Conservation (phyloP, 2,113 vertebrate species). For the Sterrhoptilus dennistouni region DNA sequence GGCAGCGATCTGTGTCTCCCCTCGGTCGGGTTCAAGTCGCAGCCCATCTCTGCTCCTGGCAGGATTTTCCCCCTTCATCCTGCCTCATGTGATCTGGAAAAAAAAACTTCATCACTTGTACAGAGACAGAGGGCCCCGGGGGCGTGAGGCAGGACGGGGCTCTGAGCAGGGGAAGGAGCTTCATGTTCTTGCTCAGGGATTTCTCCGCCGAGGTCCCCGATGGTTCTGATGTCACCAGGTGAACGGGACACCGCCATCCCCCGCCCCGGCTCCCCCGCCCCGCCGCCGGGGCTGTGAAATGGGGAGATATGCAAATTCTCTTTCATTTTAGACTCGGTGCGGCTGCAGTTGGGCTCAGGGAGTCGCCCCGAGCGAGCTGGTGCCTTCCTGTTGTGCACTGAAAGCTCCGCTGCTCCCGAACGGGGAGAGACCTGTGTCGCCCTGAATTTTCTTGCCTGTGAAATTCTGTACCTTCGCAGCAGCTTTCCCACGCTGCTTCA, state of each 20-base stretch:
- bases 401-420: not conserved
- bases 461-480: no score
- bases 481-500: no score
- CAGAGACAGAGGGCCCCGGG: slow-evolving; percentile 68
- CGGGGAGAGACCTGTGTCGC: not conserved
- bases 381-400: slow-evolving; percentile 27
- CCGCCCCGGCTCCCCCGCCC: not conserved
- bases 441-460: no score
- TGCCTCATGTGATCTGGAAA: slow-evolving; percentile 81
- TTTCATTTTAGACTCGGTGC: slow-evolving; percentile 46
- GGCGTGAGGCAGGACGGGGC: slow-evolving; percentile 69
- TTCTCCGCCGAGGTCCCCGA: not conserved
- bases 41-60: slow-evolving; percentile 74
- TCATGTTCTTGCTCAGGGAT: slow-evolving; percentile 66
- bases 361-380: not conserved
- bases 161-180: slow-evolving; percentile 63
- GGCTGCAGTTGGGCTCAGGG: not conserved
- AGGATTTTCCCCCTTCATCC: slow-evolving; percentile 81
- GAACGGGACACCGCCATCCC: slow-evolving; percentile 8
- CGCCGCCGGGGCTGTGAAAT: not conserved
- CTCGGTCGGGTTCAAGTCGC: slow-evolving; percentile 48
- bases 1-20: slow-evolving; percentile 61
- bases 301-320: slow-evolving; percentile 38
- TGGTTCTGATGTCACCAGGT: slow-evolving; percentile 64
- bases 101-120: slow-evolving; percentile 71